These are phyloP conservation scores for Frankliniella intonsa DNA, from an alignment of 2,888 invertebrate species.

Conservation along the genomic window DNA sequence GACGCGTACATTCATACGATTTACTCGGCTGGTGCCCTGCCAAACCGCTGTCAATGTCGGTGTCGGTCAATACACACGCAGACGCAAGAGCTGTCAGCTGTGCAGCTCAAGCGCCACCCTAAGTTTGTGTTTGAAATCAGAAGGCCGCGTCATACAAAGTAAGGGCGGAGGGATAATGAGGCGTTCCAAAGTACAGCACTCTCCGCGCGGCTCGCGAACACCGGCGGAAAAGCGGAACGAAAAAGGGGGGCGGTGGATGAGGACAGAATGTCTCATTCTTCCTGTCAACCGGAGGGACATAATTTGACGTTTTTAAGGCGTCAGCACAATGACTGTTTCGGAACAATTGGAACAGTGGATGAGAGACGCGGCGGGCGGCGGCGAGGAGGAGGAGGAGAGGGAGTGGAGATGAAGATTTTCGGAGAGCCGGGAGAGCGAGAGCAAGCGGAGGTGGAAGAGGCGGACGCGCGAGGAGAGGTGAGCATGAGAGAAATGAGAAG, in stretches of 20 bases:
- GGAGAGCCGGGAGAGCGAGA: background rate
- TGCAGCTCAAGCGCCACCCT: background rate
- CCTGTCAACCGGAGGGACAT: too few relatives aligned
- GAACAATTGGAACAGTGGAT: background rate
- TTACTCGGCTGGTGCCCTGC: too few relatives aligned
- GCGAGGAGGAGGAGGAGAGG: background rate
- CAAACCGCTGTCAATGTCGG: conserved; percentile 25
- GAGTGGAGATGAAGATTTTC: background rate
- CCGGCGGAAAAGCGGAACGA: too few relatives aligned
- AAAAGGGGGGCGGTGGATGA: too few relatives aligned
- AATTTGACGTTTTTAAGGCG: too few relatives aligned
- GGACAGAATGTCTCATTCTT: too few relatives aligned
- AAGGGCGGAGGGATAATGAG: background rate
- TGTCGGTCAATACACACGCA: conserved; percentile 39
- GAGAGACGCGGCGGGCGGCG: background rate
- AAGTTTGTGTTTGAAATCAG: too few relatives aligned
- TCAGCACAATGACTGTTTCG: too few relatives aligned
- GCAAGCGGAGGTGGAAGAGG: conserved; percentile 29
- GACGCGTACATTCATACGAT: too few relatives aligned
- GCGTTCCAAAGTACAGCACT: too few relatives aligned
- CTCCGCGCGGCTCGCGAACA: too few relatives aligned
- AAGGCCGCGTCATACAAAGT: too few relatives aligned
- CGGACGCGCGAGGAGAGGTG: conserved; percentile 9
- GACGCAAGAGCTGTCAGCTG: conserved; percentile 38
- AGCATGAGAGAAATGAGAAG: conserved; percentile 29